Conservation (phyloP, 2,888 invertebrate species). For the Diarsia dahlii region DNA sequence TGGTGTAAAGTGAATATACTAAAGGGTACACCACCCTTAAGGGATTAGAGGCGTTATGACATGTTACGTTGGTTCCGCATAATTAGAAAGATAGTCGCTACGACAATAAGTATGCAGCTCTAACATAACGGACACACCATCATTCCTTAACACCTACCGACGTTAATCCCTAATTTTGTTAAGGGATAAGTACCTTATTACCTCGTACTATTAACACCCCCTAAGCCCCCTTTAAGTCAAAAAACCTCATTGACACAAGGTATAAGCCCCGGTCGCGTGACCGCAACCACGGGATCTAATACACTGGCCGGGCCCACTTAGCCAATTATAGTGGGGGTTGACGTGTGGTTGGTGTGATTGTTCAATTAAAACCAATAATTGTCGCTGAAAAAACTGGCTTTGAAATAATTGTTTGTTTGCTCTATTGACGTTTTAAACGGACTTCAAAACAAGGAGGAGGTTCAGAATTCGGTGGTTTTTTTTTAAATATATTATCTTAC, state of each 20-base stretch:
- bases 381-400: slow-evolving; percentile 21
- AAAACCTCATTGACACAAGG: slow-evolving; percentile 58
- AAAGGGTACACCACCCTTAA: too few relatives aligned
- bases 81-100: not conserved
- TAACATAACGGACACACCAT: not conserved
- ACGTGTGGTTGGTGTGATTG: slow-evolving; percentile 79
- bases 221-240: slow-evolving; percentile 47
- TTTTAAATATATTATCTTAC: too few relatives aligned
- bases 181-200: slow-evolving; percentile 26
- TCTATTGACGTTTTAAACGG: not conserved
- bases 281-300: slow-evolving; percentile 78
- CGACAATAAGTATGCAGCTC: not conserved
- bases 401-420: slow-evolving; percentile 19
- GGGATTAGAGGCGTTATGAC: too few relatives aligned
- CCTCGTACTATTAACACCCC: slow-evolving; percentile 19
- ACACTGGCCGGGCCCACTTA: slow-evolving; percentile 80
- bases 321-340: slow-evolving; percentile 81
- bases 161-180: slow-evolving; percentile 31
- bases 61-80: not conserved
- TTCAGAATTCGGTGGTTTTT: too few relatives aligned
- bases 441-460: too few relatives aligned
- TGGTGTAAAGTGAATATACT: too few relatives aligned
- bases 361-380: slow-evolving; percentile 82
- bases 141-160: slow-evolving; percentile 6
- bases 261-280: slow-evolving; percentile 79